These are phyloP conservation scores for Ptycholaimellus sp. DNA, from an alignment of 2,888 invertebrate species.

Conservation along the genomic window DNA sequence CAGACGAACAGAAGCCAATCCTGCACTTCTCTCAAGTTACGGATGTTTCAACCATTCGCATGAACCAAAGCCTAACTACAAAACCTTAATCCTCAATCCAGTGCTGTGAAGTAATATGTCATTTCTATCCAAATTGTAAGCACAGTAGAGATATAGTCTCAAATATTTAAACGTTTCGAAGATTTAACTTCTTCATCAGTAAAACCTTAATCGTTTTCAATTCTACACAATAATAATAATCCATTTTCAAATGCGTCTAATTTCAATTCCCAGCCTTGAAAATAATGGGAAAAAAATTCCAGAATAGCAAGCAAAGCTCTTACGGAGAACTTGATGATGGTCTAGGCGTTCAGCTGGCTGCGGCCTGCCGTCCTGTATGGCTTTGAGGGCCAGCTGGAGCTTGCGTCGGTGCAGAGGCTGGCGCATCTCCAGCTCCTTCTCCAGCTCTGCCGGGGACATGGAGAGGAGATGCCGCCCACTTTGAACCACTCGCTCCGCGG, in stretches of 20 bases:
- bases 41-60: too few relatives aligned
- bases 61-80: too few relatives aligned
- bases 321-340: conserved; percentile 35
- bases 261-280: not conserved
- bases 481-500: conserved; percentile 58
- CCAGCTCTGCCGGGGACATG: conserved; percentile 53
- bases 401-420: conserved; percentile 71
- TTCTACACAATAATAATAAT: too few relatives aligned
- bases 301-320: conserved; percentile 27
- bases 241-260: too few relatives aligned
- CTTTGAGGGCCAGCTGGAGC: conserved; percentile 42
- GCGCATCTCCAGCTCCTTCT: conserved; percentile 40
- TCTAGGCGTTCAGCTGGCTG: conserved; percentile 36
- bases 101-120: too few relatives aligned
- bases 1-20: not conserved
- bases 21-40: too few relatives aligned
- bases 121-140: too few relatives aligned
- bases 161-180: too few relatives aligned
- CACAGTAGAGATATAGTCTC: too few relatives aligned
- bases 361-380: conserved; percentile 25
- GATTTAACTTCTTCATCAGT: too few relatives aligned
- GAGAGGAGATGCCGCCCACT: conserved; percentile 50
- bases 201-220: too few relatives aligned
- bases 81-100: too few relatives aligned
- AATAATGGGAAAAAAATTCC: conserved; percentile 8